Conservation (phyloP, 1,140 invertebrate species). For the Lethocerus indicus region DNA sequence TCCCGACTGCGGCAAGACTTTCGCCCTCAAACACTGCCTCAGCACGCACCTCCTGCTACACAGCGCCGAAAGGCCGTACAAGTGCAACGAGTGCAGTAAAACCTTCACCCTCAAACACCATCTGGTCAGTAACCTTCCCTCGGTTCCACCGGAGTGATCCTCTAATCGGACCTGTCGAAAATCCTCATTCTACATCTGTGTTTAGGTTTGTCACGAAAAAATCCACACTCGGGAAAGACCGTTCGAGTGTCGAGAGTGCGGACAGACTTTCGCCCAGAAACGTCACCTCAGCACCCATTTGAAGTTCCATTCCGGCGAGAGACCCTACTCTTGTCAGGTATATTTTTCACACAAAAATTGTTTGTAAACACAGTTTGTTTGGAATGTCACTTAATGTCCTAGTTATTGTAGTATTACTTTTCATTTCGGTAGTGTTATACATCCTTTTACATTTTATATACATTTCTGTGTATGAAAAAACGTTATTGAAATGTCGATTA, state of each 20-base stretch:
- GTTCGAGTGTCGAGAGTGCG: slow-evolving; percentile 65
- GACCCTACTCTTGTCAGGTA: slow-evolving; percentile 63
- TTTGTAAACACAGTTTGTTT: no score
- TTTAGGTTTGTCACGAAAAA: slow-evolving; percentile 23
- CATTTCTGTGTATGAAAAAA: no score
- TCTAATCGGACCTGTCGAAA: not conserved
- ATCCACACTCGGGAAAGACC: slow-evolving; percentile 57
- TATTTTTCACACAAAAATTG: no score
- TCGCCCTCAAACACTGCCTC: slow-evolving; percentile 67
- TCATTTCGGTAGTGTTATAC: no score
- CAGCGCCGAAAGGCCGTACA: slow-evolving; percentile 61
- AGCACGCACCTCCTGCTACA: slow-evolving; percentile 61
- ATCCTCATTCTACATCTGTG: not conserved
- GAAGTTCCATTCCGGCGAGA: slow-evolving; percentile 72
- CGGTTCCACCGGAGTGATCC: not conserved
- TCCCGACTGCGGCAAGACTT: slow-evolving; percentile 68
- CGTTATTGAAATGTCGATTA: no score
- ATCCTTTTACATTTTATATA: no score
- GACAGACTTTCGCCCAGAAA: slow-evolving; percentile 60
- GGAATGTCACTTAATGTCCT: no score
- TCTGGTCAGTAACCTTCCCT: slow-evolving; percentile 16
- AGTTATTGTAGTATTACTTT: no score
- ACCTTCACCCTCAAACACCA: slow-evolving; percentile 57
- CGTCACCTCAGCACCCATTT: slow-evolving; percentile 67
- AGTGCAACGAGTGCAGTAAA: slow-evolving; percentile 71